Base-by-base conservation (phyloP, 2,888 invertebrate genomes). In the Brachyptera risi region DNA sequence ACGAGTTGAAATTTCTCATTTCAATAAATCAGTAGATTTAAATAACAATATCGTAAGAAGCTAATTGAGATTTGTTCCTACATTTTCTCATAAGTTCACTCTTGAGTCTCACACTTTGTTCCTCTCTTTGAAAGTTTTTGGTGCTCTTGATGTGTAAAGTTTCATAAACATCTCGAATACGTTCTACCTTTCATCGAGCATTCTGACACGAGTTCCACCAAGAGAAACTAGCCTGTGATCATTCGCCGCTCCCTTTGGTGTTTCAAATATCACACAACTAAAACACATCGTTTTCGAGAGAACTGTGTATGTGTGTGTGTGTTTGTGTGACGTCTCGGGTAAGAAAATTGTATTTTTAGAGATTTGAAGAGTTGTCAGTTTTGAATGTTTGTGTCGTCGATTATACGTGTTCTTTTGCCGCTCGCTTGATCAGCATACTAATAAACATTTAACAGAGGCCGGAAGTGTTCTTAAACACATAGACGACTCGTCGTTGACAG, bases 321-420 rank as follows among this genome's bases (percentile, higher is more conserved):
- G 37, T 54, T 54, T 37, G 35, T 19, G 37, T 35, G 19, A 19
- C 17, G 37, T 54, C 54, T 54, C 23, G 21, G 54, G 37, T 37
- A 54, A 38, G 37, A 54, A 54, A 54, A 54, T 35, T 54, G 54
- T 54, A 54, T 54, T 54, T 54, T 54, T 54, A 54, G 54, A 54
- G 54, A 54, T 19, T 31, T 54, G 35, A 23, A 54, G 31, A 37
- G 23, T 2, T 24, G 47, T 47, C 47, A 11, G 13, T 21, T 23
- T 23, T 24, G n/a, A 47, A 24, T 23, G 23, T 19, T 11, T 42
- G 17, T 2, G 42, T 42, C 42, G 17, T 19, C 42, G 42, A 42
- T 42, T 42, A 42, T 42, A 21, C n/a, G n/a, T n/a, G 31, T 31
- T 5, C 11, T 31, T 31, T 31, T 31, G 31, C 31, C 7, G 31